Evolutionary conservation across 1,140 invertebrate species (phyloP).

Genomic region (Heliothis subflexa): DNA sequence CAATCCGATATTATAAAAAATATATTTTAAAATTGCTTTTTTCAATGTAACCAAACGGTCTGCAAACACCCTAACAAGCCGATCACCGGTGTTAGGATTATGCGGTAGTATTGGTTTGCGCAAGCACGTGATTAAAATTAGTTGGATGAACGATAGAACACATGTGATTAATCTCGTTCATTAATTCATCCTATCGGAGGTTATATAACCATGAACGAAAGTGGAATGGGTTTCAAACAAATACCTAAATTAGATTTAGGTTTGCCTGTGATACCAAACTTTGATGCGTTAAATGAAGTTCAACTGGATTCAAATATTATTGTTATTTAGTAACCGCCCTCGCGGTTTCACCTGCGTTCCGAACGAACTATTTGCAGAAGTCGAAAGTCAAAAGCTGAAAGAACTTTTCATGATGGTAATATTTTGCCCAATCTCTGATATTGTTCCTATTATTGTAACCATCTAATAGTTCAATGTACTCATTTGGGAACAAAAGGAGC

Average conservation of each 20-base stretch:
- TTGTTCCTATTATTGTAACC: constrained; percentile 49
- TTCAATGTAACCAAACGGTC: not conserved
- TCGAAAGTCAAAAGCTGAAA: not conserved
- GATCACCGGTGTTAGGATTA: constrained; percentile 13
- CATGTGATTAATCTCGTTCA: constrained; percentile 12
- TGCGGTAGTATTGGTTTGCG: constrained; percentile 19
- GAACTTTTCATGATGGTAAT: constrained; percentile 61
- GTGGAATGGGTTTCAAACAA: not conserved
- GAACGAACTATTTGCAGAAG: too few relatives aligned
- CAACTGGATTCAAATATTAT: too few relatives aligned
- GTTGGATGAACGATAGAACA: constrained; percentile 21
- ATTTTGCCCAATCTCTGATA: constrained; percentile 55
- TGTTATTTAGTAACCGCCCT: too few relatives aligned
- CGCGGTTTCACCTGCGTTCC: too few relatives aligned
- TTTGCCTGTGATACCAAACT: not conserved
- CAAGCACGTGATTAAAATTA: constrained; percentile 40
- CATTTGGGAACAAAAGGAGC: constrained; percentile 8
- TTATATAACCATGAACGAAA: not conserved
- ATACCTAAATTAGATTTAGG: not conserved
- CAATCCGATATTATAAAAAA: too few relatives aligned
- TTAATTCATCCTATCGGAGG: not conserved
- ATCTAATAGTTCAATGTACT: constrained; percentile 19
- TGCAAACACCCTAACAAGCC: not conserved
- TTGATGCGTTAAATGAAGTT: too few relatives aligned
- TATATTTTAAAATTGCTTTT: too few relatives aligned